Base-by-base conservation (phyloP, 2,797 vertebrate species). In the Adelosebastes latens region DNA sequence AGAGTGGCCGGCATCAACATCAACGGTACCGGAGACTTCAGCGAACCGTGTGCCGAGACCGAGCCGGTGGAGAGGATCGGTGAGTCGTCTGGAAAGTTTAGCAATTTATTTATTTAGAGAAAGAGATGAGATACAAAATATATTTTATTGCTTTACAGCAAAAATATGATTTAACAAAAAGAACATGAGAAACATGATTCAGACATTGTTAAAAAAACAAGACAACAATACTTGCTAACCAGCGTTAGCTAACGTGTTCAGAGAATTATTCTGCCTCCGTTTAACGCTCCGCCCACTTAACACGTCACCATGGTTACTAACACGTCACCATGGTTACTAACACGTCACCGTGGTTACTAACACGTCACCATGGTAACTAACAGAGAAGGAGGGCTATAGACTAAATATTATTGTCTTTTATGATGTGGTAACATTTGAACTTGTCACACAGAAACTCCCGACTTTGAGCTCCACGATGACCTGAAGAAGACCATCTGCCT, bases 11-110 rank as follows among this genome's bases (percentile, higher is more conserved):
- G 97, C 60, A 94, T 97, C 90, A 99, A 99, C 13, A 70, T 96
- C 52, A 99, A 99, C 65, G 99, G 99, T n/a, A 96, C 96, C 55
- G 98, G 99, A 90, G 98, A 99, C 93, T 97, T 97, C 88, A 99
- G 98, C 4, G 97, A 98, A 80, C 92, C 96, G 2, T 96, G 95
- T 85, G 94, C 96, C 56, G 97, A 97, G 95, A 98, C 97, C 29
- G 97, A 99, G 89, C 97, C 98, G 0, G 93, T 97, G 75, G 99
- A 99, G 95, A 97, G 62, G 36, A 95, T 97, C 87, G 98, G 99
- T 99, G 96, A 94, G 90, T 60, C 6, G 29, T 20, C 18, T 6
- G 1, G 3, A 12, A 52, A 39, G 42, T 20, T 49, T 20, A 12
- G 4, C 8, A 31, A 9, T 36, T 22, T n/a, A 22, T 36, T 66